Evolutionary conservation across 2,797 vertebrate genomes (phyloP).

Genomic region (Lateolabrax maculatus): DNA sequence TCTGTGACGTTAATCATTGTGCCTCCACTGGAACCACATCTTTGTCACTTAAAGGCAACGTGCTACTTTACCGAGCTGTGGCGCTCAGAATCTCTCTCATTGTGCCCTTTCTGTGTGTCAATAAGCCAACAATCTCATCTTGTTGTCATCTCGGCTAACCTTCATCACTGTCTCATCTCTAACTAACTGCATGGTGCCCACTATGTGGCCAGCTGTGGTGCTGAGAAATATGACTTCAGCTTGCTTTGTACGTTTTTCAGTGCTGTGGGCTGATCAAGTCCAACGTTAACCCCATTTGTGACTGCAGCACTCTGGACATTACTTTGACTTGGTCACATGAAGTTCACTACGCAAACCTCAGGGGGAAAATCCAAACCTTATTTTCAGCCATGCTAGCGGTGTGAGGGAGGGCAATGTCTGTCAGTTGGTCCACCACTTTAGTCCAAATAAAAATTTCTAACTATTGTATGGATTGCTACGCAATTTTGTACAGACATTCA

Average conservation of each 20-base stretch:
- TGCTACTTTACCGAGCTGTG: conserved; percentile 25
- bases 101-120: conserved; percentile 51
- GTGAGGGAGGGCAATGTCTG: background rate
- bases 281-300: conserved; percentile 23
- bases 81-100: conserved; percentile 36
- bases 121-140: conserved; percentile 45
- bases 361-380: background rate
- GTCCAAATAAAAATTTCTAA: background rate
- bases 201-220: conserved; percentile 38
- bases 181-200: conserved; percentile 74
- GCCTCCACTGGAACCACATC: conserved; percentile 37
- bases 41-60: conserved; percentile 39
- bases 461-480: background rate
- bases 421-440: background rate
- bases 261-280: conserved; percentile 37
- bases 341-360: background rate
- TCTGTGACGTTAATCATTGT: conserved; percentile 52
- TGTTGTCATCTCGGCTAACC: conserved; percentile 61
- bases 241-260: conserved; percentile 54
- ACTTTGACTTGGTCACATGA: conserved; percentile 11
- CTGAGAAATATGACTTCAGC: conserved; percentile 46
- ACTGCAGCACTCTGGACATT: conserved; percentile 26
- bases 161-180: conserved; percentile 57
- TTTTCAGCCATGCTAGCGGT: background rate
- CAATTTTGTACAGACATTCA: background rate